phyloP scores from a whole-genome alignment of 2,797 vertebrate genomes.

The Heterohyrax brucei region DNA sequence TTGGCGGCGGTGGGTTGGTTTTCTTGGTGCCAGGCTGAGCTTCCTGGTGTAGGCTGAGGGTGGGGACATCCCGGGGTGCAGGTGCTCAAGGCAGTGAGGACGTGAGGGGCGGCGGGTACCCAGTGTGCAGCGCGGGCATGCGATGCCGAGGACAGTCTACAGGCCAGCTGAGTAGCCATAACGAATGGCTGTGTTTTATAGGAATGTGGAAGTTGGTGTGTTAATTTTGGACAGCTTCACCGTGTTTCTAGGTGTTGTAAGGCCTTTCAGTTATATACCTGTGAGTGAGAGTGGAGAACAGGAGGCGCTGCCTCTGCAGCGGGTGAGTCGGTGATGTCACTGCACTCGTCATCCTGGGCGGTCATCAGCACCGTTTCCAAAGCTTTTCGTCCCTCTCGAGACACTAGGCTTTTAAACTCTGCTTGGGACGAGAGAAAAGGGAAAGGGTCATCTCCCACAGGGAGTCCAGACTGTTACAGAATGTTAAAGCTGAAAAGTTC shows the following conservation, averaged over 20 bases:
- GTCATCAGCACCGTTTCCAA: no score
- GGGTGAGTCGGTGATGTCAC: no score
- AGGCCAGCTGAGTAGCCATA: neutral
- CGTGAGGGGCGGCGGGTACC: no score
- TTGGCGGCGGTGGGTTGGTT: no score
- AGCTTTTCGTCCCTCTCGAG: neutral
- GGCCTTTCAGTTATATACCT: neutral
- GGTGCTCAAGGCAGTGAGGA: no score
- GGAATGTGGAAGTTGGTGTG: neutral
- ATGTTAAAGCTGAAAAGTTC: neutral
- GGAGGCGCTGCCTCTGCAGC: neutral
- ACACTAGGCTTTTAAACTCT: neutral
- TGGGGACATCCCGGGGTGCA: neutral
- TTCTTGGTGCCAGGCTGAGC: neutral
- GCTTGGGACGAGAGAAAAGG: neutral
- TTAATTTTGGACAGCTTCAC: neutral
- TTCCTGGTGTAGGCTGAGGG: neutral
- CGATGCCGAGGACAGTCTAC: neutral
- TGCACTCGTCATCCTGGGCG: neutral
- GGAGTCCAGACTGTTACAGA: neutral
- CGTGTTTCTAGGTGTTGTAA: neutral
- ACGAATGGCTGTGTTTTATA: neutral
- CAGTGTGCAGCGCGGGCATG: no score
- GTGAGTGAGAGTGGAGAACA: no score
- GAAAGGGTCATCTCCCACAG: neutral